These are phyloP conservation scores for Thymelicus acteon DNA, from an alignment of 2,888 invertebrate species.

Conservation along the genomic window DNA sequence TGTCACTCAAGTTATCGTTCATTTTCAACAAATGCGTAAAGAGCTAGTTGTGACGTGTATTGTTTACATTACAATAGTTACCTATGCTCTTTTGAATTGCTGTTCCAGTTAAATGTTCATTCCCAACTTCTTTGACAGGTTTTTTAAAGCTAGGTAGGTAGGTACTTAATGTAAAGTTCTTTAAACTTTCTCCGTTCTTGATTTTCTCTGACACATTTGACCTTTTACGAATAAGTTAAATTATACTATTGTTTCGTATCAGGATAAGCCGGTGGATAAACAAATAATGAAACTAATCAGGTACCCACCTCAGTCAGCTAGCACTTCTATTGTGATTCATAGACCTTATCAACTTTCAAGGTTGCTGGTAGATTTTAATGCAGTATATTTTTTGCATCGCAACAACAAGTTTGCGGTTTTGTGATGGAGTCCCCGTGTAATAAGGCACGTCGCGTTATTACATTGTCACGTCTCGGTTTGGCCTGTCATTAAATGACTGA, in stretches of 20 bases:
- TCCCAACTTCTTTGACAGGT: constrained; percentile 3
- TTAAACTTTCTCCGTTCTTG: not conserved
- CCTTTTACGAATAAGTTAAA: not conserved
- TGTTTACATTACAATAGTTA: constrained; percentile 40
- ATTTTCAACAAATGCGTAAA: constrained; percentile 20
- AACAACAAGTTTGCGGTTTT: constrained; percentile 48
- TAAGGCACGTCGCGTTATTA: constrained; percentile 46
- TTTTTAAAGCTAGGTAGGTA: not conserved
- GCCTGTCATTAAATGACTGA: constrained; percentile 45
- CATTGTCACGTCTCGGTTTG: constrained; percentile 56
- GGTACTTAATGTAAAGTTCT: not conserved
- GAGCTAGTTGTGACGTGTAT: constrained; percentile 21
- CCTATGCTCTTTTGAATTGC: constrained; percentile 14
- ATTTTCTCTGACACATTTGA: not conserved
- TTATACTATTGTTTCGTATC: constrained; percentile 4
- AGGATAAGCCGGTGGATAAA: not conserved
- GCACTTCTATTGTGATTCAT: constrained; percentile 19
- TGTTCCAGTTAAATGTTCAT: constrained; percentile 19
- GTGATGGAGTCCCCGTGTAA: constrained; percentile 50
- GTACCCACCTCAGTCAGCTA: constrained; percentile 4
- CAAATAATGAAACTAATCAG: constrained; percentile 15
- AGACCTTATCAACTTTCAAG: constrained; percentile 32
- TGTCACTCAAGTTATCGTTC: constrained; percentile 30
- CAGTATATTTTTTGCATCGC: constrained; percentile 39
- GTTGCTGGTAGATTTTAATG: constrained; percentile 28